phyloP scores from a whole-genome alignment of 2,113 vertebrate species.

The Oreotrochilus melanogaster region DNA sequence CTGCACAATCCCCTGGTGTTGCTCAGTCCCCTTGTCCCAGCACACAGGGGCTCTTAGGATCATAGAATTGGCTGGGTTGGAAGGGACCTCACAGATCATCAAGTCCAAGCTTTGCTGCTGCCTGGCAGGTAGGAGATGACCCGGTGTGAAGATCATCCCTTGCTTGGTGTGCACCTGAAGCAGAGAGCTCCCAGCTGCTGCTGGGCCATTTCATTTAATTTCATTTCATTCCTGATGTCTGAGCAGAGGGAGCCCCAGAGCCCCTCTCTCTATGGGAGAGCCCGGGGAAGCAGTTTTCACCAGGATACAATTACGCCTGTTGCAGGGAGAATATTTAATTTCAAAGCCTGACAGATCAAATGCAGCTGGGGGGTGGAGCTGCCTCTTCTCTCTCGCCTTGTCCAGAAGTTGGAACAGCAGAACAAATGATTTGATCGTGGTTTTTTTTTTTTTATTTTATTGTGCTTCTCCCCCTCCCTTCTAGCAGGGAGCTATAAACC shows the following conservation, averaged over 20 bases:
- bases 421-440: neutral
- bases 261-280: neutral
- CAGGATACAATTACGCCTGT: neutral
- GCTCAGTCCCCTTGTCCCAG: neutral
- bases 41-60: neutral
- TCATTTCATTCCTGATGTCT: neutral
- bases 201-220: neutral
- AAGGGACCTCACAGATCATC: no score
- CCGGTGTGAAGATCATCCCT: neutral
- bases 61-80: no score
- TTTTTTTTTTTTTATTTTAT: neutral
- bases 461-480: neutral
- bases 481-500: neutral
- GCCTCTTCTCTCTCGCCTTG: neutral
- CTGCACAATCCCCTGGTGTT: neutral
- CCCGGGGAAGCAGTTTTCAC: neutral
- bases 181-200: neutral
- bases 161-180: neutral
- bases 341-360: neutral
- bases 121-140: neutral
- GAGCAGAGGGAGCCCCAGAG: neutral
- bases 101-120: no score
- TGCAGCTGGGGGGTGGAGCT: slow-evolving; percentile 29
- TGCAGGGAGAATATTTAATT: slow-evolving; percentile 2
- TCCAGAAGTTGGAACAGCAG: slow-evolving; percentile 40